These are phyloP conservation scores for Ormyrus labotus DNA, from an alignment of 2,888 invertebrate genomes.

Conservation along the genomic window DNA sequence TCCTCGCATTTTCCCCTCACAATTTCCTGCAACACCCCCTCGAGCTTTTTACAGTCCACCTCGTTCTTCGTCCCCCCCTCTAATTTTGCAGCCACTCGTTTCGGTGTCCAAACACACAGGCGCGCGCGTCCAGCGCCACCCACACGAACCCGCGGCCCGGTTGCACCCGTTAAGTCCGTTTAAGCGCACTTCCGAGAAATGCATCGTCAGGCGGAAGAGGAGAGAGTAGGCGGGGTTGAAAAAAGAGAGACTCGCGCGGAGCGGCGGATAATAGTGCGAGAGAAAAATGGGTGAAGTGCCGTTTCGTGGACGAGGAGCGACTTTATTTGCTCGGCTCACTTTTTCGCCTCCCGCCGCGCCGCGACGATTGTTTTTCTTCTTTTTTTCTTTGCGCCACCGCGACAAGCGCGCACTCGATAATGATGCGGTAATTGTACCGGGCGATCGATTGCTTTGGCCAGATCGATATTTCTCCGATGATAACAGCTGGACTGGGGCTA, in stretches of 20 bases:
- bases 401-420: background rate
- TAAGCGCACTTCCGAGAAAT: slow-evolving; percentile 39
- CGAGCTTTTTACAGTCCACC: no score
- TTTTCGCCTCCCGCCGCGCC: background rate
- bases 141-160: no score
- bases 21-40: no score
- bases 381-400: background rate
- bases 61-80: no score
- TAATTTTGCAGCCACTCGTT: no score
- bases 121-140: no score
- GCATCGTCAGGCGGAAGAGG: slow-evolving; percentile 37
- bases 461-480: background rate
- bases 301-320: slow-evolving; percentile 6
- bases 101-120: no score
- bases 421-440: background rate
- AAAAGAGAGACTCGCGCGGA: background rate
- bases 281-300: slow-evolving; percentile 39
- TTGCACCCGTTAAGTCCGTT: slow-evolving; percentile 30
- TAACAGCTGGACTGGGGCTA: background rate
- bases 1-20: no score
- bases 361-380: no score
- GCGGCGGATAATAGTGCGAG: background rate
- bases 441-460: background rate
- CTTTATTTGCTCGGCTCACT: slow-evolving; percentile 27
- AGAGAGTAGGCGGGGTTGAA: background rate